phyloP scores from a whole-genome alignment of 2,888 invertebrate genomes.

The Apantesis nais region DNA sequence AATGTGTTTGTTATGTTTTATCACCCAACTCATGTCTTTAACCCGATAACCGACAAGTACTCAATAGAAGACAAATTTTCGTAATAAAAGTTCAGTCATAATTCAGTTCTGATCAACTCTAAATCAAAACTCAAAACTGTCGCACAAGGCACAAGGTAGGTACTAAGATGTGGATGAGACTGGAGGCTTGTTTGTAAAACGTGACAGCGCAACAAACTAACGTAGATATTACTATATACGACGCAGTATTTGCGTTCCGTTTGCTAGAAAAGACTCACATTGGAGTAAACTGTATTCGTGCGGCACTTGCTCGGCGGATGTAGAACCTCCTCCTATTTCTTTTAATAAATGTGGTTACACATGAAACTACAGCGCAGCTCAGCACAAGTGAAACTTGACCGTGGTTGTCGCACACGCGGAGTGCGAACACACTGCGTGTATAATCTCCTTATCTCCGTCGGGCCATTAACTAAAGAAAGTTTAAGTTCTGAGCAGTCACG shows the following conservation, averaged over 20 bases:
- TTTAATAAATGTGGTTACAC: slow-evolving; percentile 7
- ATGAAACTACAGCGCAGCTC: neutral
- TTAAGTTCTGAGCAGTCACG: neutral
- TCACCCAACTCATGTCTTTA: neutral
- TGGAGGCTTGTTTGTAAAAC: neutral
- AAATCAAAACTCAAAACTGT: no score
- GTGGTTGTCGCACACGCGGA: neutral
- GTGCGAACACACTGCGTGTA: neutral
- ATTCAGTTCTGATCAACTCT: no score
- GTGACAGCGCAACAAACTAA: no score
- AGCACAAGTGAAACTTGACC: slow-evolving; percentile 8
- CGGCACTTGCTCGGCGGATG: neutral
- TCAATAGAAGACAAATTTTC: no score
- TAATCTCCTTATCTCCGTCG: neutral
- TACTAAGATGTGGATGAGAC: no score
- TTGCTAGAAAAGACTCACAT: neutral
- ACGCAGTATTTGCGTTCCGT: neutral
- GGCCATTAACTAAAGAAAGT: slow-evolving; percentile 2
- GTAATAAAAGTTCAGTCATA: no score
- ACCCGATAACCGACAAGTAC: no score
- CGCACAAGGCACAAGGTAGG: no score
- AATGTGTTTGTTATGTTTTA: neutral
- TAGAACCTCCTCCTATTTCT: slow-evolving; percentile 2
- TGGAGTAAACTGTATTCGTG: neutral
- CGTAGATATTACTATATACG: neutral